Base-by-base conservation (phyloP, 2,888 invertebrate species). In the Hipparchia sbordonii region DNA sequence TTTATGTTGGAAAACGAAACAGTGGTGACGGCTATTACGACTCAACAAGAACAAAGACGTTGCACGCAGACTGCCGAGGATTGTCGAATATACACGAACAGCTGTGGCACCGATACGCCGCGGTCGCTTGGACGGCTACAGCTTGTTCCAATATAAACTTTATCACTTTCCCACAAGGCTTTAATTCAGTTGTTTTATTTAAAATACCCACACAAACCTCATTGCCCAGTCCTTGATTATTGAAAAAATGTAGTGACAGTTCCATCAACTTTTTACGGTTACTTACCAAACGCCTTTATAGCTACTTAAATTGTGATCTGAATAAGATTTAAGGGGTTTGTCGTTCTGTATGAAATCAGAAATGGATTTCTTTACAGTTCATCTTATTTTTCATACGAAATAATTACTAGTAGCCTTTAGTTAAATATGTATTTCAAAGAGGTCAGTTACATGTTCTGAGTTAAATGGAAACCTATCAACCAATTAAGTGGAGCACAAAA, bases 71-170 rank as follows among this genome's bases (percentile, higher is more conserved):
- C 57, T 23, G 61, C 74, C 82, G 82, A 80, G 77, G 80, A 78
- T 67, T 74, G 79, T 85, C 89, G 86, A 87, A 86, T 86, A 85
- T 83, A 84, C 80, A 74, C 84, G 84, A 84, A 77, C 83, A 82
- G 78, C 84, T 85, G 85, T 73, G 86, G 84, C 88, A 87, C 84
- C 85, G 84, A 87, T 86, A 84, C 79, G 79, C 80, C 73, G 68
- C 73, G 70, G 0, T 67, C 65, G 66, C 73, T 75, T 71, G 71
- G 73, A 62, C 70, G 63, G 60, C 59, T 6, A 39, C n/a, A 4
- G 52, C 51, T 39, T 69, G 45, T 46, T n/a, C 45, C 10, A 74
- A 51, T 71, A 69, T 56, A 65, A 45, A 62, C 70, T 59, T 65
- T 76, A 76, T 13, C 10, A 0, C n/a, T 0, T 2, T 23, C 2